A percentile compares a stretch with the other conserved stretches of the same genome.
These are phyloP conservation scores for Charina bottae DNA, from an alignment of 2,113 vertebrate genomes.

Conservation along the genomic window DNA sequence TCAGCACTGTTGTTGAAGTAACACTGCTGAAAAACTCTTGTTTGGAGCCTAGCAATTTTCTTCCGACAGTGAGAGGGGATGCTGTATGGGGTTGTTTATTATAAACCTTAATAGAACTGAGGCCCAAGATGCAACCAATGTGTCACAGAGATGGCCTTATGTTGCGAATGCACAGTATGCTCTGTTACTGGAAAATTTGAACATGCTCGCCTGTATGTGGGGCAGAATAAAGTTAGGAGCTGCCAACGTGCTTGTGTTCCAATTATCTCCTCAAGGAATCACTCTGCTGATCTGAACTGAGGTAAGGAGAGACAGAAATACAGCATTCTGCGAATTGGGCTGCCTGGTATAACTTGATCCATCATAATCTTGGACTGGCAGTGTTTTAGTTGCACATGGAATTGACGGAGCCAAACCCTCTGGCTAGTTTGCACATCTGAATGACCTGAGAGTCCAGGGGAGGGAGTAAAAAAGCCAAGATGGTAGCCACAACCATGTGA, in stretches of 20 bases:
- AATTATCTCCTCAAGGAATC: conserved; percentile 32
- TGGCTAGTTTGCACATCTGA: background rate
- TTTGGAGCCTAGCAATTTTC: conserved; percentile 41
- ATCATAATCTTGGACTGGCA: conserved; percentile 6
- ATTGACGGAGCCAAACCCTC: background rate
- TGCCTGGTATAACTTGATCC: conserved; percentile 11
- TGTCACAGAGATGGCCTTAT: background rate
- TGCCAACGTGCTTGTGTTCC: background rate
- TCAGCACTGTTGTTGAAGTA: conserved; percentile 40
- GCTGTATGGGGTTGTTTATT: conserved; percentile 53
- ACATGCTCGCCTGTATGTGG: background rate
- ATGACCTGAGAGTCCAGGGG: no score
- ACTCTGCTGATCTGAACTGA: background rate
- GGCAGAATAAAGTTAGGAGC: conserved; percentile 25
- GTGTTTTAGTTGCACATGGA: background rate
- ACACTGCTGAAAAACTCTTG: conserved; percentile 36
- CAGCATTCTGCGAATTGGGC: background rate
- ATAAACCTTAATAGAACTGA: conserved; percentile 35
- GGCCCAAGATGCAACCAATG: conserved; percentile 8
- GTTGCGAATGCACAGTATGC: background rate
- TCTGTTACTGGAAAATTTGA: conserved; percentile 35
- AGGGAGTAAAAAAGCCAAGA: no score
- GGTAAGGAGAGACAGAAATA: conserved; percentile 40
- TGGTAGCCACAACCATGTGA: background rate
- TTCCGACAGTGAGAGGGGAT: conserved; percentile 24